These are phyloP conservation scores for Thaumetopoea pityocampa DNA, from an alignment of 1,140 invertebrate species.

Conservation along the genomic window DNA sequence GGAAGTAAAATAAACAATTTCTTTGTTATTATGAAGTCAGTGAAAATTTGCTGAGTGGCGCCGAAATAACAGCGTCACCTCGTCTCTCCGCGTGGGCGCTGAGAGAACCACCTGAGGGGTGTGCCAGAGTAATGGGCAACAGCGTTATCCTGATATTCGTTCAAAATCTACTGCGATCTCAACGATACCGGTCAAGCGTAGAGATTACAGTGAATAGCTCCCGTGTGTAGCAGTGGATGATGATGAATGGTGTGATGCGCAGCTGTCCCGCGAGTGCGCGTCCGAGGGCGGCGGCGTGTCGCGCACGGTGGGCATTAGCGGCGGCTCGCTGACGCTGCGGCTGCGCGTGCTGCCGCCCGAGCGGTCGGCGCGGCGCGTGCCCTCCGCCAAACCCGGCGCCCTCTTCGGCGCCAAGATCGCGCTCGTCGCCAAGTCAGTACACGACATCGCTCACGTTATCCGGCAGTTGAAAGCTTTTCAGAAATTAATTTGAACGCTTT, in stretches of 20 bases:
- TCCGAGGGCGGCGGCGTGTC: slow-evolving; percentile 43
- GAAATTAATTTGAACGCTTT: not conserved
- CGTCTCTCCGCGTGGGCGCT: no score
- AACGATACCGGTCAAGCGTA: no score
- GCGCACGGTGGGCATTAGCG: slow-evolving; percentile 55
- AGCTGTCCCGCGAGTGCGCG: slow-evolving; percentile 56
- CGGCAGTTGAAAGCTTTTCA: not conserved
- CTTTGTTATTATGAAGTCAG: no score
- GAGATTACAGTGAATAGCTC: no score
- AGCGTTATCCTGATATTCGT: no score
- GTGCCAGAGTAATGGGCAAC: no score
- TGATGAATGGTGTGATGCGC: slow-evolving; percentile 5
- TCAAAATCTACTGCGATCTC: no score
- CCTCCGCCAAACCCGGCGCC: slow-evolving; percentile 87
- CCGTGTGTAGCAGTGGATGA: no score
- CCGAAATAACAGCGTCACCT: no score
- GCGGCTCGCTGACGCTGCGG: slow-evolving; percentile 62
- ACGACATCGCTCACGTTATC: not conserved
- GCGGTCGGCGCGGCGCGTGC: slow-evolving; percentile 85
- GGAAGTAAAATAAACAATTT: no score
- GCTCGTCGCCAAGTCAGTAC: slow-evolving; percentile 89
- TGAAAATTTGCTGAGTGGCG: no score
- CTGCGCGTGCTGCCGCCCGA: slow-evolving; percentile 88
- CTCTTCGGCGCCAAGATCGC: slow-evolving; percentile 92
- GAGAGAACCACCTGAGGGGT: no score